phyloP scores from a whole-genome alignment of 2,797 vertebrate species.

The Clarias platycephalus region DNA sequence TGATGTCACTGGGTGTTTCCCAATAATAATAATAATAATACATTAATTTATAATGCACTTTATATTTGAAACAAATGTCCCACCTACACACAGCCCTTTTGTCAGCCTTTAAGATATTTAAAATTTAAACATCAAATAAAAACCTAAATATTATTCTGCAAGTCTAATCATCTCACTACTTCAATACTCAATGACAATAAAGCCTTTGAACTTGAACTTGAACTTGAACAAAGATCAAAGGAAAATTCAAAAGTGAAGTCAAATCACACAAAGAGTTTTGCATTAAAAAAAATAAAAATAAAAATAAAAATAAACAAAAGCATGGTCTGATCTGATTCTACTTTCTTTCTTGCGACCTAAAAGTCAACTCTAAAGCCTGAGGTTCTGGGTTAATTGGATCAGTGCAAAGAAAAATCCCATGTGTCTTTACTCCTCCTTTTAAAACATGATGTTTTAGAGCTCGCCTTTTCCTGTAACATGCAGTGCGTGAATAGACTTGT shows the following conservation, averaged over 20 bases:
- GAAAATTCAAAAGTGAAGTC: neutral
- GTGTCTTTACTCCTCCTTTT: neutral
- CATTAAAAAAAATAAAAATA: too few species aligned
- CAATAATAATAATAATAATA: too few species aligned
- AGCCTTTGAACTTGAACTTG: too few species aligned
- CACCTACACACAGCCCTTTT: too few species aligned
- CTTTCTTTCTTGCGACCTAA: neutral
- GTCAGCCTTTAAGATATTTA: too few species aligned
- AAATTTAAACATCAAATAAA: neutral
- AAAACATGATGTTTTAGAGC: neutral
- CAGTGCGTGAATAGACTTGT: neutral
- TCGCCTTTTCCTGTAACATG: neutral
- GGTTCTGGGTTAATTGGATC: neutral
- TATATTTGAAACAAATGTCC: too few species aligned
- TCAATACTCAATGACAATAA: too few species aligned
- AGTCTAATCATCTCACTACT: neutral
- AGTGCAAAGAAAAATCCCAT: neutral
- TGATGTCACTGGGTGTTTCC: too few species aligned
- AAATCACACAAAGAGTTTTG: neutral
- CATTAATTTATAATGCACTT: too few species aligned
- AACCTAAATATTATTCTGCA: neutral
- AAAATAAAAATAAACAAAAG: too few species aligned
- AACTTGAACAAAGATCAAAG: too few species aligned
- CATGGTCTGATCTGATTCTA: too few species aligned
- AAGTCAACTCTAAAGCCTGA: neutral